Conservation (phyloP, 1,140 invertebrate species). For the Hormaphis cornu region DNA sequence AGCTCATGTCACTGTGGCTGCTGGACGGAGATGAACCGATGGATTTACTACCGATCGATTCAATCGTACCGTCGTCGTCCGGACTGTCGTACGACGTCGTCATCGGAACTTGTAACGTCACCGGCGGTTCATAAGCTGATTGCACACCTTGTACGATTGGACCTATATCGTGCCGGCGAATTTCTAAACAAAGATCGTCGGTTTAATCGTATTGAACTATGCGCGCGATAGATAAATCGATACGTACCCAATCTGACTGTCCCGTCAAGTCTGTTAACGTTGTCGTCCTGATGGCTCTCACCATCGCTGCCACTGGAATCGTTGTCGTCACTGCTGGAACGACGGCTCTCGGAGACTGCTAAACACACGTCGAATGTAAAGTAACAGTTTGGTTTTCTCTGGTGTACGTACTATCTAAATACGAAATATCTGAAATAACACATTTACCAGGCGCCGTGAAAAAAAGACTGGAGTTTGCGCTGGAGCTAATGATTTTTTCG, state of each 20-base stretch:
- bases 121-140: not conserved
- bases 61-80: not conserved
- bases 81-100: not conserved
- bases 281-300: not conserved
- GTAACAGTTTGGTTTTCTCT: no score
- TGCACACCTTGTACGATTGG: not conserved
- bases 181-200: conserved; percentile 4
- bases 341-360: no score
- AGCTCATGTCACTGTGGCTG: conserved; percentile 24
- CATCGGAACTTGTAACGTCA: not conserved
- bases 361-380: no score
- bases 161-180: not conserved
- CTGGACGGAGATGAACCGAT: conserved; percentile 7
- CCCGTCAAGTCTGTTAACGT: not conserved
- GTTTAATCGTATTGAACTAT: no score
- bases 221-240: no score
- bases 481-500: not conserved
- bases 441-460: not conserved
- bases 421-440: not conserved
- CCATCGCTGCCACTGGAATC: not conserved
- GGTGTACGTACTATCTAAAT: no score
- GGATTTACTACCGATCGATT: conserved; percentile 2
- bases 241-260: not conserved
- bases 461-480: not conserved
- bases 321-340: not conserved